Conservation (phyloP, 2,113 vertebrate species). For the Erinaceus europaeus region DNA sequence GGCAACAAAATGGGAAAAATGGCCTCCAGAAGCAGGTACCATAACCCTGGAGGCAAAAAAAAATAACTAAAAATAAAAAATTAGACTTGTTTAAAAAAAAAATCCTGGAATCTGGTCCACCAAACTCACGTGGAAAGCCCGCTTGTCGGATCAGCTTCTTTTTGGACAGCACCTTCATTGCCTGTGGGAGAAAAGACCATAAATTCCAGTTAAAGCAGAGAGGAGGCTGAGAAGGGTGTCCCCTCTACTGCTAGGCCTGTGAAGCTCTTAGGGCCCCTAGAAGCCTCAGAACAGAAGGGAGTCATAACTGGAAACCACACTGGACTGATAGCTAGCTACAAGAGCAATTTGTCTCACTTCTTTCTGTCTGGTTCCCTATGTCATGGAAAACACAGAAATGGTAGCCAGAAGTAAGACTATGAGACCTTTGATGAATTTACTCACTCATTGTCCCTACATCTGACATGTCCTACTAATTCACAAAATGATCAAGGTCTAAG, state of each 20-base stretch:
- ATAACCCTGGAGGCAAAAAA: no score
- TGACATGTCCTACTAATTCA: not conserved
- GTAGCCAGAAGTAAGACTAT: not conserved
- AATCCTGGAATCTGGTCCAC: no score
- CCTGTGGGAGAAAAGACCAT: constrained; percentile 80
- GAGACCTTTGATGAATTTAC: not conserved
- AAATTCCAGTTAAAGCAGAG: fast-evolving
- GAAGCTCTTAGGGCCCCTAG: fast-evolving
- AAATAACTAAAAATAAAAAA: no score
- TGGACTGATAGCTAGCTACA: not conserved
- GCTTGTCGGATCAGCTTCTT: constrained; percentile 97
- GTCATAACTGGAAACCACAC: not conserved
- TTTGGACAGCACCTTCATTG: constrained; percentile 99
- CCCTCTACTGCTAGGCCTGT: not conserved
- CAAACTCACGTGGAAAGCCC: constrained; percentile 95
- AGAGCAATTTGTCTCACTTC: not conserved
- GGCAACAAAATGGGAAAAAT: no score
- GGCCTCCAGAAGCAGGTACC: no score
- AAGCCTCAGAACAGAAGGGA: fast-evolving
- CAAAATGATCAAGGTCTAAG: not conserved
- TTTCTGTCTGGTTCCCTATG: not conserved
- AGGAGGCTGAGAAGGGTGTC: not conserved
- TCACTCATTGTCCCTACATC: not conserved
- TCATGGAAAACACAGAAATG: not conserved
- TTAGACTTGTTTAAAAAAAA: no score